These are phyloP conservation scores for Onychostoma macrolepis DNA, from an alignment of 2,113 vertebrate genomes.

Conservation along the genomic window DNA sequence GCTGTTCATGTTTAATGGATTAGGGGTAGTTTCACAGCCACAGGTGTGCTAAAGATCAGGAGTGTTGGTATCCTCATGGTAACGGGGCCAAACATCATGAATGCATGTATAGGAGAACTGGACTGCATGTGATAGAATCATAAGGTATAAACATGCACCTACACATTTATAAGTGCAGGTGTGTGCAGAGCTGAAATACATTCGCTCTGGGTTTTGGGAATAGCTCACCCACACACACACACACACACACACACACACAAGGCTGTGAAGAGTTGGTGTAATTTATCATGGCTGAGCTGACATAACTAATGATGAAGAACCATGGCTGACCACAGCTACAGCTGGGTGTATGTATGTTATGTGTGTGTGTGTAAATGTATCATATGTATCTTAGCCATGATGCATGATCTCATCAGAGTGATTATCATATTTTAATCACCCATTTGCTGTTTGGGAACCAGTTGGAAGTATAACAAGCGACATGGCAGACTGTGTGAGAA, in stretches of 20 bases:
- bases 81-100: neutral
- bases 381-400: slow-evolving; percentile 1
- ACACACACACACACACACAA: neutral
- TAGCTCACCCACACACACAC: neutral
- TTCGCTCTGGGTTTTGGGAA: neutral
- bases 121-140: neutral
- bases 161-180: slow-evolving; percentile 4
- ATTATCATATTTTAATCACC: slow-evolving; percentile 19
- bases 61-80: neutral
- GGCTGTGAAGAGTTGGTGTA: slow-evolving; percentile 42
- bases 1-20: slow-evolving; percentile 16
- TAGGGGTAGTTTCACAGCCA: neutral
- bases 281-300: slow-evolving; percentile 55
- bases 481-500: neutral
- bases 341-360: neutral
- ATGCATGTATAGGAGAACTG: neutral
- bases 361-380: neutral
- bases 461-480: neutral
- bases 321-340: slow-evolving; percentile 23
- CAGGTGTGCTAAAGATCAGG: slow-evolving; percentile 16
- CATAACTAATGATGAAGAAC: slow-evolving; percentile 57
- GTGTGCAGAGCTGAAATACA: neutral
- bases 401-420: slow-evolving; percentile 5
- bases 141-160: too few relatives aligned
- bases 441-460: slow-evolving; percentile 8